Conservation (phyloP, 1,140 invertebrate species). For the Bombus picipes region DNA sequence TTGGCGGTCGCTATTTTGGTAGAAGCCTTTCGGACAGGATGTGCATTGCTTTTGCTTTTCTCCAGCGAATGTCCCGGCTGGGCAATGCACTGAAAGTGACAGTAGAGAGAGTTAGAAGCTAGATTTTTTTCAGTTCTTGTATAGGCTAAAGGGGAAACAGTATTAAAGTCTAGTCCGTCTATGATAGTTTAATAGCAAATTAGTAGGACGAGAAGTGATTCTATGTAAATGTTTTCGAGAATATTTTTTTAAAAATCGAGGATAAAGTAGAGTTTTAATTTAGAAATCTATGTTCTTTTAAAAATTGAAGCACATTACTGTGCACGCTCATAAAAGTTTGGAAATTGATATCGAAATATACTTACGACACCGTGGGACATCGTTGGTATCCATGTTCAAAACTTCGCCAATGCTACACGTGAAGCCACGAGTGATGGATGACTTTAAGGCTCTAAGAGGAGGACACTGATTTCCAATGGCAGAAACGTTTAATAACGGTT, state of each 20-base stretch:
- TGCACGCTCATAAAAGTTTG: too few species aligned
- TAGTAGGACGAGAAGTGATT: background rate
- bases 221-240: background rate
- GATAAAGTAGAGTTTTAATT: too few species aligned
- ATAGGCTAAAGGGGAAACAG: too few species aligned
- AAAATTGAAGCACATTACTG: too few species aligned
- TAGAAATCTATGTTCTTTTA: too few species aligned
- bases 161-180: too few species aligned
- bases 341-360: constrained; percentile 64
- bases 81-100: constrained; percentile 92
- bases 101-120: too few species aligned
- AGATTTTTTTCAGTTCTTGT: background rate
- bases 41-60: constrained; percentile 94
- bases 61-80: constrained; percentile 95
- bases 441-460: constrained; percentile 92
- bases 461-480: constrained; percentile 96
- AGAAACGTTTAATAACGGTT: constrained; percentile 93
- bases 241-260: too few species aligned
- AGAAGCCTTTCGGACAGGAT: constrained; percentile 94
- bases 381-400: constrained; percentile 94
- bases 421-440: constrained; percentile 93
- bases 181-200: too few species aligned
- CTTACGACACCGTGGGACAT: constrained; percentile 96
- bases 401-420: constrained; percentile 97
- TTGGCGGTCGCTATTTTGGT: constrained; percentile 95